Base-by-base conservation (phyloP, 1,140 invertebrate species). In the Drosophila ambigua region DNA sequence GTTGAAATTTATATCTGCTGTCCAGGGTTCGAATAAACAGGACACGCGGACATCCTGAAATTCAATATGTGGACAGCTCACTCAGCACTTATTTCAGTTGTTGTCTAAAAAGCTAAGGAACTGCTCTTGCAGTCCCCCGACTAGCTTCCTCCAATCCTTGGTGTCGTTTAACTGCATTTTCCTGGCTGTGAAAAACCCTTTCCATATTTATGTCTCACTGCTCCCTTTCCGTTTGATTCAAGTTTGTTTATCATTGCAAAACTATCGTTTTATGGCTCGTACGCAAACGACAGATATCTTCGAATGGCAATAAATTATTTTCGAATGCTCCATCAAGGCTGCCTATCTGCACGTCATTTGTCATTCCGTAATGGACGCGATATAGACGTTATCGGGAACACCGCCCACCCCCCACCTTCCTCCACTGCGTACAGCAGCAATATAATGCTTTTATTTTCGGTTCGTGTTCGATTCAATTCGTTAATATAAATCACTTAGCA, bases 401-500 rank as follows among this genome's bases (percentile, higher is more conserved):
- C 39, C 2, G 23, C 23, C 23, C 2, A 0, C 23, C 23, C 23
- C 23, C 62, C 44, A 4, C 1, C 49, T 35, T 49, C 16, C 65
- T 54, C 16, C 61, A 28, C 11, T 23, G 35, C 16, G 51, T 57
- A 44, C 49, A 43, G 35, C 44, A 41, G 31, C 46, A 60, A 57
- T 81, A 73, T 46, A 76, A 72, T 24, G 31, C 39, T 50, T 49
- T 43, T 24, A 49, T 69, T 67, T 67, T 84, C 60, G 57, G 43
- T 43, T 8, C 51, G 50, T 68, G 66, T 79, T 73, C 59, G 45
- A 48, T 73, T 59, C 65, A 59, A 82, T 63, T 65, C 73, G 55
- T 68, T 45, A 59, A 46, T 63, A 81, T 85, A 84, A 84, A 85
- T 85, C 81, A 84, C 61, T 84, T 84, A 71, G 76, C 81, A 77